phyloP scores from a whole-genome alignment of 1,140 invertebrate genomes.

The Drosophila arawakana region DNA sequence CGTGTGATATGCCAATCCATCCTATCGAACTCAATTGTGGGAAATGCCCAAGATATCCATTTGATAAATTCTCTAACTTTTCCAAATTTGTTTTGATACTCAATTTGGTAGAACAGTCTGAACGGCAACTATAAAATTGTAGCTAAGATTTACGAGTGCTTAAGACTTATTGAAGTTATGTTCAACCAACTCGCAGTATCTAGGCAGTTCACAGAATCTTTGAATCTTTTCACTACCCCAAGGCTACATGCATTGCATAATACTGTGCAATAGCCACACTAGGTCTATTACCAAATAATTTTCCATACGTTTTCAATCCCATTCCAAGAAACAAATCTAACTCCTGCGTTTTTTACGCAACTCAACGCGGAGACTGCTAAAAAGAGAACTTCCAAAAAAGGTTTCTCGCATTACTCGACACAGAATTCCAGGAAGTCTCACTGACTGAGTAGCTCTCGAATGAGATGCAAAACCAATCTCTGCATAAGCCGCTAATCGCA shows the following conservation, averaged over 20 bases:
- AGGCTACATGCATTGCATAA: slow-evolving; percentile 21
- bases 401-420: slow-evolving; percentile 4
- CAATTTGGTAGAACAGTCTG: background rate
- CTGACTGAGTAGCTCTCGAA: too few species aligned
- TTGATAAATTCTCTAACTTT: slow-evolving; percentile 1
- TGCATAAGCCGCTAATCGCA: slow-evolving; percentile 64
- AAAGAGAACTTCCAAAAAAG: slow-evolving; percentile 21
- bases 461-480: slow-evolving; percentile 3
- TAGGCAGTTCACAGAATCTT: slow-evolving; percentile 1
- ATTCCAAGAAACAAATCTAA: slow-evolving; percentile 53
- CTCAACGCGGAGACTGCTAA: background rate
- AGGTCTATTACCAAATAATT: slow-evolving; percentile 22
- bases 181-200: too few species aligned
- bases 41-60: slow-evolving; percentile 7
- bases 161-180: too few species aligned
- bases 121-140: background rate
- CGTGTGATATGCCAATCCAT: slow-evolving; percentile 19
- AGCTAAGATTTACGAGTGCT: slow-evolving; percentile 18
- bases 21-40: background rate
- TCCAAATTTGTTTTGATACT: background rate
- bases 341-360: slow-evolving; percentile 52
- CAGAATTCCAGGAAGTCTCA: background rate
- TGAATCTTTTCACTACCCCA: background rate
- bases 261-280: slow-evolving; percentile 31
- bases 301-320: background rate